These are phyloP conservation scores for Hepsetus odoe DNA, from an alignment of 2,113 vertebrate species.

Conservation along the genomic window DNA sequence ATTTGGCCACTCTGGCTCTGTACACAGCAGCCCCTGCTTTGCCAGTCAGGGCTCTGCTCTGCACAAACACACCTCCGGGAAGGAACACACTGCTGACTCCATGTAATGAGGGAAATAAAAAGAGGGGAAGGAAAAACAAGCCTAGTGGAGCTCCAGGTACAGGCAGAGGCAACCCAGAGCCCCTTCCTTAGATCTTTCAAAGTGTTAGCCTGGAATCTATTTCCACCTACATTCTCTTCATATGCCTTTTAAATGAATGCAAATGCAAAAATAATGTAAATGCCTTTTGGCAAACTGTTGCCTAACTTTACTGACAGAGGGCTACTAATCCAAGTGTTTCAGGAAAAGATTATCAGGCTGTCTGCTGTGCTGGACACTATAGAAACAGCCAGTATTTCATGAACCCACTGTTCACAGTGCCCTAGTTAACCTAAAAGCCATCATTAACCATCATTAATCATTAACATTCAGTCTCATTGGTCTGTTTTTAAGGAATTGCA, in stretches of 20 bases:
- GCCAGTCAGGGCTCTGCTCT: neutral
- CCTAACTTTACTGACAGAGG: too few relatives aligned
- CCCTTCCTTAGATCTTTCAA: neutral
- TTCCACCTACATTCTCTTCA: neutral
- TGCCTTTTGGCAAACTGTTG: too few relatives aligned
- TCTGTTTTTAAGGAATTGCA: neutral
- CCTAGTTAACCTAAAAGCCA: too few relatives aligned
- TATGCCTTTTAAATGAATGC: neutral
- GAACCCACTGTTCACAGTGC: neutral
- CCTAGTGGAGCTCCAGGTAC: neutral
- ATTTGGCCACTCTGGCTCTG: constrained; percentile 18
- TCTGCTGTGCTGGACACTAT: too few relatives aligned
- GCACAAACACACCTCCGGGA: constrained; percentile 23
- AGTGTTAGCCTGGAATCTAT: neutral
- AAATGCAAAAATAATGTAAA: too few relatives aligned
- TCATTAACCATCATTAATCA: neutral
- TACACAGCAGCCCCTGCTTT: constrained; percentile 9
- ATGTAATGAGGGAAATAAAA: constrained; percentile 15
- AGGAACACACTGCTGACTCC: constrained; percentile 12
- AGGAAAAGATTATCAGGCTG: too few relatives aligned
- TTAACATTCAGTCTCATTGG: neutral
- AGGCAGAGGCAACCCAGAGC: neutral
- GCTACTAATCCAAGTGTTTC: too few relatives aligned
- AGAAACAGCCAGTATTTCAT: neutral
- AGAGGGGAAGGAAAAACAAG: neutral